Base-by-base conservation (phyloP, 2,888 invertebrate genomes). In the Agonopterix heracliana region DNA sequence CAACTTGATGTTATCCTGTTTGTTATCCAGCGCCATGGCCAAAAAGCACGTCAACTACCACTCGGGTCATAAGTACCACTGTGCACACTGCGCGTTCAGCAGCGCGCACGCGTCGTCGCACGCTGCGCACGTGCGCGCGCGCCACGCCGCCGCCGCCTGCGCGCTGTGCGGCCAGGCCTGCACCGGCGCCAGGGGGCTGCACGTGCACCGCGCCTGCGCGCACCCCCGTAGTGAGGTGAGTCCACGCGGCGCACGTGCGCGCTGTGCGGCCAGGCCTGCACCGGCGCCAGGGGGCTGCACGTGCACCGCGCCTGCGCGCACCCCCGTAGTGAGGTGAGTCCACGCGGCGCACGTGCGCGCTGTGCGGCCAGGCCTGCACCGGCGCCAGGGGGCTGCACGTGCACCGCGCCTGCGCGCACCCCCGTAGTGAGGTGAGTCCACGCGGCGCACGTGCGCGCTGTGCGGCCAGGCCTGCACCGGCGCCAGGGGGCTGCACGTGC, bases 31-130 rank as follows among this genome's bases (percentile, higher is more conserved):
- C 0, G 55, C 55, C 2, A 54, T 60, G 2, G 67, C 68, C 0
- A 61, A 60, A 34, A 63, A 60, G 45, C 69, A 70, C 44, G 54
- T 60, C 10, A 53, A 46, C 3, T 55, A 59, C 53, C 71, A 70
- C 55, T 2, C 38, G 0, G 70, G 69, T 2, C 52, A 60, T 56
- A 4, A n/a, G 11, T 67, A 68, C 63, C 10, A 10, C 9, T 71
- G 70, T 44, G 2, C 36, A 0, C 9, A 8, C 1, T 71, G 69
- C 43, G 4, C 57, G 46, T 66, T 60, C 54, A 34, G 43, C 2
- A 50, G 47, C 3, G 46, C 44, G 53, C 66, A 66, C 54, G 57
- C 54, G 59, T 56, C 61, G 0, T 51, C 64, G 38, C 53, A 61
- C 38, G 50, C 54, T 10, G 54, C 14, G 53, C 67, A 68, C 55